Conservation (phyloP, 1,140 invertebrate species). For the Danaus plexippus region DNA sequence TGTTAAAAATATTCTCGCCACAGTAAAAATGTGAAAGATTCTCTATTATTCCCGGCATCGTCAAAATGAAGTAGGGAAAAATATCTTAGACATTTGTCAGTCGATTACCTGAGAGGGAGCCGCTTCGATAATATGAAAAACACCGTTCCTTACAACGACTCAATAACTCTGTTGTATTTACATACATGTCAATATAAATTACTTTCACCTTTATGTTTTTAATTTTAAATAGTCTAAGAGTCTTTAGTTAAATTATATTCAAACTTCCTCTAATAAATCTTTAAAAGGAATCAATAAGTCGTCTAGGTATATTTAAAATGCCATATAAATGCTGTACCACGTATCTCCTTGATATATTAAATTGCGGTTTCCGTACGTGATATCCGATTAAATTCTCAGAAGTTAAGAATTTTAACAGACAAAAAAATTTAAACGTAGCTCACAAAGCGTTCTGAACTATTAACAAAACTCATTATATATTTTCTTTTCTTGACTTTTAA, state of each 20-base stretch:
- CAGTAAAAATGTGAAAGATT: constrained; percentile 26
- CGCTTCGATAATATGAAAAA: constrained; percentile 54
- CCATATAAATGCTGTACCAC: no score
- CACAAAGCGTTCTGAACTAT: constrained; percentile 40
- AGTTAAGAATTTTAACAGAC: constrained; percentile 52
- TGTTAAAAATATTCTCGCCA: constrained; percentile 14
- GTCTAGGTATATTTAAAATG: no score
- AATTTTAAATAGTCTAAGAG: no score
- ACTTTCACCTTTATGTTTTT: no score
- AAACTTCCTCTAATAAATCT: no score
- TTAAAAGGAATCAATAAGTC: no score
- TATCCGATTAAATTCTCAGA: constrained; percentile 39
- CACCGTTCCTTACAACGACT: constrained; percentile 41
- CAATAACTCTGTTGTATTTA: constrained; percentile 5
- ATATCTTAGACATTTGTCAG: constrained; percentile 69
- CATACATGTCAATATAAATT: no score
- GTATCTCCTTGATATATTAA: constrained; percentile 18
- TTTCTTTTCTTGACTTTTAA: constrained; percentile 4
- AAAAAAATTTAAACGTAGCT: constrained; percentile 38
- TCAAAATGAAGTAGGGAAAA: constrained; percentile 65
- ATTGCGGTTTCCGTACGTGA: constrained; percentile 29
- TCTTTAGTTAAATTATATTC: no score
- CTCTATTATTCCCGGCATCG: constrained; percentile 35
- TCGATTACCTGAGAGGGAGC: constrained; percentile 64
- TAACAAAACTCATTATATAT: constrained; percentile 45